Base-by-base conservation (phyloP, 2,113 vertebrate genomes). In the Xiphophorus maculatus region DNA sequence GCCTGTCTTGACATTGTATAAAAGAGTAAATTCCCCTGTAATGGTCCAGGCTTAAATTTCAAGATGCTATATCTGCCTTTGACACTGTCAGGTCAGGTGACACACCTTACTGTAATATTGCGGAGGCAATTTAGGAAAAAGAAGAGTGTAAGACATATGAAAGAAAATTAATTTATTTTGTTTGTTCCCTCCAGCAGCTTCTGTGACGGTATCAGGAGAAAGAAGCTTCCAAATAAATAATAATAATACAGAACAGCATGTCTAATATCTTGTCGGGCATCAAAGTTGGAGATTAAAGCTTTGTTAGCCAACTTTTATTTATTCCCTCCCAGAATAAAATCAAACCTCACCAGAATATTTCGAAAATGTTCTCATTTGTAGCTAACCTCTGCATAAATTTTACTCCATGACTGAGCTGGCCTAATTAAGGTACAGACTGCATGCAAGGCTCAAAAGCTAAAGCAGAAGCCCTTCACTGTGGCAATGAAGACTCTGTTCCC, bases 21-120 rank as follows among this genome's bases (percentile, higher is more conserved):
- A 37, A 86, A 83, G 22, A 66, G 48, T 66, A 80, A 22, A 62
- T 58, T 81, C 69, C 42, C 78, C 80, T 87, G 87, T 88, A 88
- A 92, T 83, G 82, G 73, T 65, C 67, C 70, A 58, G 73, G 69
- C 71, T 76, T 74, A 67, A 89, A 84, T 73, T 64, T 78, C 67
- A 63, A 66, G 71, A 70, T 83, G 64, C 58, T 70, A 63, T 73
- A 81, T 71, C 42, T 48, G 10, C 69, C 80, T 84, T 71, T 84
- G 83, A 78, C 83, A 68, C 33, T 11, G 71, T 68, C 48, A 17
- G 63, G 72, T 80, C 79, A 80, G 83, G 66, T 37, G 79, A 82
- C 81, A 83, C 70, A 73, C 79, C 68, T 83, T 82, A 62, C 71
- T 82, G 61, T 83, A 87, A 80, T 12, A 12, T 63, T 68, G 68